These are phyloP conservation scores for Eremobia ochroleuca DNA, from an alignment of 2,888 invertebrate genomes.

Conservation along the genomic window DNA sequence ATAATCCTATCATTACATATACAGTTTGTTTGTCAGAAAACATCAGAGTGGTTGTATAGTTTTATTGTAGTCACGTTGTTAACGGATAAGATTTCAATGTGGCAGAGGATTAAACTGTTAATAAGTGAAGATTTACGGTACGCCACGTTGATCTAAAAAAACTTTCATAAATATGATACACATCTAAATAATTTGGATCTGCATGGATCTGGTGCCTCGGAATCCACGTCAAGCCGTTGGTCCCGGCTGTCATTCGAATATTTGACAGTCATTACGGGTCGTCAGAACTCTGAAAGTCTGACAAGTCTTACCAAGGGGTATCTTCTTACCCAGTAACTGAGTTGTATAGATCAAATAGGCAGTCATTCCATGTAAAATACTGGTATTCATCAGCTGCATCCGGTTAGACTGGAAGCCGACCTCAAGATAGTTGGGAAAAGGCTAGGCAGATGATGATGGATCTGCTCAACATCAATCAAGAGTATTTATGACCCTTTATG, in stretches of 20 bases:
- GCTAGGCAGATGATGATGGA: too few species aligned
- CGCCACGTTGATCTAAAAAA: not conserved
- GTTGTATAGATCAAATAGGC: not conserved
- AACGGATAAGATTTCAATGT: constrained; percentile 29
- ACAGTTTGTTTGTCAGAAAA: constrained; percentile 20
- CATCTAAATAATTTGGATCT: not conserved
- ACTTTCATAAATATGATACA: not conserved
- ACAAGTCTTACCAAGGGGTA: not conserved
- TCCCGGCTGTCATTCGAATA: not conserved
- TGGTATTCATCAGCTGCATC: not conserved
- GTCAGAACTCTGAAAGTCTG: not conserved
- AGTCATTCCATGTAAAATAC: not conserved
- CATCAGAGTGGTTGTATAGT: constrained; percentile 11
- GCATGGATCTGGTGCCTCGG: not conserved
- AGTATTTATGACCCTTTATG: too few species aligned
- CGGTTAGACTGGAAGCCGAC: not conserved
- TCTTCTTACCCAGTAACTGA: not conserved
- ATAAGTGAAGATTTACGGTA: not conserved
- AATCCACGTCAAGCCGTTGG: not conserved
- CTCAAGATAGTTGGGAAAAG: not conserved
- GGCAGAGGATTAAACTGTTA: not conserved
- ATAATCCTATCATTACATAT: constrained; percentile 23
- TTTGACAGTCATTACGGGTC: too few species aligned
- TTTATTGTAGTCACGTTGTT: constrained; percentile 47
- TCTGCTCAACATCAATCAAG: too few species aligned